phyloP scores from a whole-genome alignment of 2,888 invertebrate genomes.

The Tupiocoris notatus region DNA sequence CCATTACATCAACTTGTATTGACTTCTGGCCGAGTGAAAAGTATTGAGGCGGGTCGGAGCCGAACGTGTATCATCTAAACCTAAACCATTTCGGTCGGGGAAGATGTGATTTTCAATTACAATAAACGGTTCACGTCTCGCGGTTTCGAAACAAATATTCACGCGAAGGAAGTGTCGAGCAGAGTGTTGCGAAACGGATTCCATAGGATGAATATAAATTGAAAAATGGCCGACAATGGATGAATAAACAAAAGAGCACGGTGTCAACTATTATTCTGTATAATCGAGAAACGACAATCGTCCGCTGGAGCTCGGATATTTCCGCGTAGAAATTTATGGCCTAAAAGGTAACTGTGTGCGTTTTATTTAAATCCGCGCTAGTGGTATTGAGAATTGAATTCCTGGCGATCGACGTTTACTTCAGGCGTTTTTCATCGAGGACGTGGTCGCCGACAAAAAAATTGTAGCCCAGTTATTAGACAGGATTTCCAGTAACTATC shows the following conservation, averaged over 20 bases:
- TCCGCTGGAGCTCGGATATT: no score
- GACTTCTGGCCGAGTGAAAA: no score
- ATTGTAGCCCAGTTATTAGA: no score
- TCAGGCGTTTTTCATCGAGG: no score
- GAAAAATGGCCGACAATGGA: constrained; percentile 40
- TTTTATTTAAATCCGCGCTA: no score
- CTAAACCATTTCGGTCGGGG: background rate
- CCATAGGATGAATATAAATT: constrained; percentile 36
- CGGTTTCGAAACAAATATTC: background rate
- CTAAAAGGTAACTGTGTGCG: no score
- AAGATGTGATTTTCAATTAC: background rate
- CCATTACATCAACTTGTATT: no score
- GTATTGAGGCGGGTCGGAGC: background rate
- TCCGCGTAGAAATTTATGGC: no score
- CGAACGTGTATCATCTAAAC: background rate
- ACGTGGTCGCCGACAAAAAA: no score
- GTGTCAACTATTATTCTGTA: constrained; percentile 23
- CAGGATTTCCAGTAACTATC: no score
- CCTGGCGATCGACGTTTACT: no score
- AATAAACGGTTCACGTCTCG: background rate
- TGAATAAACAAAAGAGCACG: constrained; percentile 21
- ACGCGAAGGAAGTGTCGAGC: background rate
- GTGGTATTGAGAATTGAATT: no score
- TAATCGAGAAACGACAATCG: constrained; percentile 7
- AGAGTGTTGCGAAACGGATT: background rate